Evolutionary conservation across 2,888 invertebrate species (phyloP).

Genomic region (Drosophila buzzatii): DNA sequence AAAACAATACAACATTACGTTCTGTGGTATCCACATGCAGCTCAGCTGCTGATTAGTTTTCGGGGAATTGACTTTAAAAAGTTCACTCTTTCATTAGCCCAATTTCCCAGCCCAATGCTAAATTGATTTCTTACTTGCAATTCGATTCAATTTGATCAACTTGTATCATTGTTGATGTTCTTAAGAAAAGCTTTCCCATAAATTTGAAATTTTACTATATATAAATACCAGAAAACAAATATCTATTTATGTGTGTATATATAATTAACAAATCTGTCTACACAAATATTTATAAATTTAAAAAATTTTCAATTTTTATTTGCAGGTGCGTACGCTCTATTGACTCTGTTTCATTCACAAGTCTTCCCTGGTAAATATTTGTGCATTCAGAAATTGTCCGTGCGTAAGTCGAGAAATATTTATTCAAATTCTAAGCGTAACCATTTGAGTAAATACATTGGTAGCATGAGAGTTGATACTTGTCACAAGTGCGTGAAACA

Average conservation of each 20-base stretch:
- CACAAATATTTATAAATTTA: conserved; percentile 49
- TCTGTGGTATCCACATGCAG: conserved; percentile 23
- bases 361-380: conserved; percentile 8
- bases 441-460: conserved; percentile 39
- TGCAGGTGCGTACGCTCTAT: conserved; percentile 63
- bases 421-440: not conserved
- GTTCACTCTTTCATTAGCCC: conserved; percentile 14
- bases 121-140: conserved; percentile 56
- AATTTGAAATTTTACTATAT: too few relatives aligned
- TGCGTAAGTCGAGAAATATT: conserved; percentile 55
- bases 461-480: conserved; percentile 39
- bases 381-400: conserved; percentile 29
- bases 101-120: conserved; percentile 43
- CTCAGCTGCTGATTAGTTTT: conserved; percentile 57
- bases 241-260: too few relatives aligned
- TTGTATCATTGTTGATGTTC: too few relatives aligned
- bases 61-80: conserved; percentile 24
- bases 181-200: too few relatives aligned
- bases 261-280: not conserved
- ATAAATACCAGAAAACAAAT: too few relatives aligned
- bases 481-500: conserved; percentile 18
- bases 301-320: conserved; percentile 53
- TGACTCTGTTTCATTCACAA: conserved; percentile 35
- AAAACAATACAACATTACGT: conserved; percentile 26
- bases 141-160: not conserved